Base-by-base conservation (phyloP, 2,113 vertebrate genomes). In the Coturnix japonica region DNA sequence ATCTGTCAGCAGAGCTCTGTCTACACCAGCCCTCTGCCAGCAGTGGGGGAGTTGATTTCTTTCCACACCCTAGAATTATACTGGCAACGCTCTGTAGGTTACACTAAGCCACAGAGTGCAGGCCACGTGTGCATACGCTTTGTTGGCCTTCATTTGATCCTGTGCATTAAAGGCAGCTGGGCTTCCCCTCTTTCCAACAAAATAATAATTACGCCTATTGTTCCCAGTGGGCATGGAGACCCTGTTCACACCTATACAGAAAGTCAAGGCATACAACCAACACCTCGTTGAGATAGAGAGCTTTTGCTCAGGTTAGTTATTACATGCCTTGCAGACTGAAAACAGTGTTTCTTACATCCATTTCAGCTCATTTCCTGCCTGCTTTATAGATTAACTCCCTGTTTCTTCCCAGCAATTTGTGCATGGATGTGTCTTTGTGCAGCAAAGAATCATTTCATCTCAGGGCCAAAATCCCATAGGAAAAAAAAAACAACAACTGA, bases 111-210 rank as follows among this genome's bases (percentile, higher is more conserved):
- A 84, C 81, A 81, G 90, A 94, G 85, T 25, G 53, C 69, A 75
- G 77, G 77, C 85, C 93, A 91, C 41, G 6, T 95, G 92, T 81
- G 51, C 74, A 26, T 84, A 67, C 15, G 21, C 80, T 97, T 95
- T 95, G 91, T 93, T 96, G 81, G 96, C 94, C 89, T 93, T 87
- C 94, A 93, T 96, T 94, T 97, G 93, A 96, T 96, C 93, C 93
- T 81, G 44, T 92, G 91, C 63, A 76, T 87, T 91, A 97, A 95
- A 96, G 93, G 74, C 85, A 86, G 87, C 94, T 91, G 87, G 71
- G 80, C 92, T 96, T 96, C 94, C 88, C 89, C 91, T 89, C 43
- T 79, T 82, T 81, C 89, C 64, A 92, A 49, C 81, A 80, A 91
- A 83, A 94, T 90, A 94, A 91, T 93, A 94, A 91, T 86, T 91